These are phyloP conservation scores for Neoarius graeffei DNA, from an alignment of 2,113 vertebrate genomes.

Conservation along the genomic window DNA sequence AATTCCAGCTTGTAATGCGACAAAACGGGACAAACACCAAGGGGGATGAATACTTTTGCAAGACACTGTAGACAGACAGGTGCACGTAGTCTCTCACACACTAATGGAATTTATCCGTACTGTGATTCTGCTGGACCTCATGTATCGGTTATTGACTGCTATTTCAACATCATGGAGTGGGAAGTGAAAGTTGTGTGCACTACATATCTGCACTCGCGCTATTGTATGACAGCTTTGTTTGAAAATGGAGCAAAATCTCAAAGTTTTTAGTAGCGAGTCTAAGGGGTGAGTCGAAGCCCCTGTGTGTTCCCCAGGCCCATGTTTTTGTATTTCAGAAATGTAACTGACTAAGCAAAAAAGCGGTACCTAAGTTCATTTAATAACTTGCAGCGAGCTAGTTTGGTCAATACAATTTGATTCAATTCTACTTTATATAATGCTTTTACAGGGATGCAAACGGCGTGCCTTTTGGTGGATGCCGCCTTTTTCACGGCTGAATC, in stretches of 20 bases:
- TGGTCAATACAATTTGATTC: not conserved
- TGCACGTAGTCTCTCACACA: not conserved
- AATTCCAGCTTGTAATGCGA: too few species aligned
- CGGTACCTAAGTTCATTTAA: not conserved
- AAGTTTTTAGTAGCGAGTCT: not conserved
- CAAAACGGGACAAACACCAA: too few species aligned
- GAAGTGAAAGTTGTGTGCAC: constrained; percentile 35
- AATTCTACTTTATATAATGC: not conserved
- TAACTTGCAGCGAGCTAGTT: not conserved
- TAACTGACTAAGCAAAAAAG: not conserved
- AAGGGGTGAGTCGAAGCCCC: not conserved
- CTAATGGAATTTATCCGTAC: not conserved
- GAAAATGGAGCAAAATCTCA: not conserved
- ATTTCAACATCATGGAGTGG: not conserved
- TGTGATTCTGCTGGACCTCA: not conserved
- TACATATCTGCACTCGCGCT: not conserved
- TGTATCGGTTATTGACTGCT: not conserved
- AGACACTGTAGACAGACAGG: not conserved
- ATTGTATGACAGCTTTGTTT: not conserved
- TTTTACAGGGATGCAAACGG: too few species aligned
- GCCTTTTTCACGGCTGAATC: too few species aligned
- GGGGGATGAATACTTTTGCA: too few species aligned
- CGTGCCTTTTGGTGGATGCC: too few species aligned
- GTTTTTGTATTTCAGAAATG: not conserved
- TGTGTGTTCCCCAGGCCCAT: not conserved